Conservation (phyloP, 2,888 invertebrate species). For the Drosophila putrida region DNA sequence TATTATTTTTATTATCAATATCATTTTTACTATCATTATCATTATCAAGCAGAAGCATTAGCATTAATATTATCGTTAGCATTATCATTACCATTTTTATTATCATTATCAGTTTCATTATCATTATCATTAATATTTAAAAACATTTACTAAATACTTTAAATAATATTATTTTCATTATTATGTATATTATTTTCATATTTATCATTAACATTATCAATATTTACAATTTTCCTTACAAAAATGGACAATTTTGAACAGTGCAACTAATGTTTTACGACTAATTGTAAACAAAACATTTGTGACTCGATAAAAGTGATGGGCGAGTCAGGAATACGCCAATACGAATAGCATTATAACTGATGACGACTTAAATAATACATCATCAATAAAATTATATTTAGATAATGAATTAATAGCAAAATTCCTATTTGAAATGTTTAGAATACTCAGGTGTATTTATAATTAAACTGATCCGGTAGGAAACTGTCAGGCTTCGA, state of each 20-base stretch:
- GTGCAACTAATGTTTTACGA: constrained; percentile 8
- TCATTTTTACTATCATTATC: neutral
- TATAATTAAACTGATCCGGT: no score
- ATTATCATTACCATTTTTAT: neutral
- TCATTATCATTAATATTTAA: neutral
- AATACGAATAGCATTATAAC: neutral
- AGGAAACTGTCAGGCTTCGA: no score
- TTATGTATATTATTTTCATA: neutral
- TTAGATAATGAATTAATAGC: neutral
- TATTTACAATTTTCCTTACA: neutral
- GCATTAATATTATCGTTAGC: neutral
- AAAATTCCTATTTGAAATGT: neutral
- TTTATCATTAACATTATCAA: neutral
- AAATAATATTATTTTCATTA: no score
- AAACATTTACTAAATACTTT: neutral
- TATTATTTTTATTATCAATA: neutral
- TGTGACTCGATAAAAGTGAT: constrained; percentile 1
- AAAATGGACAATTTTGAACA: neutral
- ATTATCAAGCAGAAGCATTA: no score
- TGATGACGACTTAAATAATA: constrained; percentile 7
- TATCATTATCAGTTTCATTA: neutral
- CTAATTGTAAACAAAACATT: constrained; percentile 26
- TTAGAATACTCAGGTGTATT: neutral
- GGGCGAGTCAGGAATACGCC: constrained; percentile 9
- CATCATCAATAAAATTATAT: neutral